Evolutionary conservation across 2,888 invertebrate genomes (phyloP).

Genomic region (Ashinkailepas kermadecensis): DNA sequence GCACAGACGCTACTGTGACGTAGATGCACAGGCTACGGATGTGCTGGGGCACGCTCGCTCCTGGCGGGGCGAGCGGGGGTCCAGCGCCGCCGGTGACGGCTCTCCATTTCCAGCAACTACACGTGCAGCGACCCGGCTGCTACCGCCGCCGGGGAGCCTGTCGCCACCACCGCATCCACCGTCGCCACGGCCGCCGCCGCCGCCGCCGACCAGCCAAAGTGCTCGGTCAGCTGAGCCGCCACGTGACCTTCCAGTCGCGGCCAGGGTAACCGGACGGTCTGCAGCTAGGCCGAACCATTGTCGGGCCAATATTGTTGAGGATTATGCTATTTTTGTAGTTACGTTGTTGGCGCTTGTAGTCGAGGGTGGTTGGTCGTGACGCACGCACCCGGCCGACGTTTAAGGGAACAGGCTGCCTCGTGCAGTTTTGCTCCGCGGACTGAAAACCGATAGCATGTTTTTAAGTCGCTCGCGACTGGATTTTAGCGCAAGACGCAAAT

Average conservation of each 20-base stretch:
- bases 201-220: background rate
- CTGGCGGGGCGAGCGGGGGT: too few relatives aligned
- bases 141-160: background rate
- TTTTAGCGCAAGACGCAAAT: background rate
- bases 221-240: constrained; percentile 10
- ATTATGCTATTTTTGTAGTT: background rate
- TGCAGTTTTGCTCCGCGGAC: too few relatives aligned
- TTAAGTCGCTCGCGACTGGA: background rate
- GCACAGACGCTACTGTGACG: too few relatives aligned
- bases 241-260: background rate
- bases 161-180: background rate
- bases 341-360: background rate
- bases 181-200: background rate
- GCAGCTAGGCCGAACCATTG: too few relatives aligned
- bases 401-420: too few relatives aligned
- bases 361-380: background rate
- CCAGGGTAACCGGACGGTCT: background rate
- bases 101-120: background rate
- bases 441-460: background rate
- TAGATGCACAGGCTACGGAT: too few relatives aligned
- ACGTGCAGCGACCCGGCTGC: background rate
- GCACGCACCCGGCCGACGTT: too few relatives aligned
- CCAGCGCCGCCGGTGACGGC: too few relatives aligned
- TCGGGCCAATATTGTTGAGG: background rate
- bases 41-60: too few relatives aligned